Evolutionary conservation across 1,140 invertebrate species (phyloP), one percentile per base, ranked within the genome.

Genomic region (Drosophila navojoa): DNA sequence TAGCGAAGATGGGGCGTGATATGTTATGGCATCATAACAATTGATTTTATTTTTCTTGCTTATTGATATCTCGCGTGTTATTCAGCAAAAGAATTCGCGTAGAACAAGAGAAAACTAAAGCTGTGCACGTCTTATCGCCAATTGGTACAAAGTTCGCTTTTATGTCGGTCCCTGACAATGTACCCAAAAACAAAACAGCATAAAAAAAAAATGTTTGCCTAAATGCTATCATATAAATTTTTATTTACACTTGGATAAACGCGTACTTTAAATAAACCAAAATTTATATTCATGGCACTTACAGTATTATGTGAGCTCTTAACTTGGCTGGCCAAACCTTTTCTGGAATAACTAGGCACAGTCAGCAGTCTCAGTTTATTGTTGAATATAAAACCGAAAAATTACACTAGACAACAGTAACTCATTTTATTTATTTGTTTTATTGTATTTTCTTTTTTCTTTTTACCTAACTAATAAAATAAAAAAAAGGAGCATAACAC

Each of bases 11-110:
- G 60, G 64, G 68, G 66, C 67, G 71, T 73, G 80, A 84, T 79
- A 72, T 84, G 80, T 84, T 84, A 84, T 85, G 71, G 81, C 77
- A 72, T 80, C 81, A 77, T 85, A 85, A 85, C 81, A 85, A 85
- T 85, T 85, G 70, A 85, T 85, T 85, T 85, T 80, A 85, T 85
- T 85, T 71, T 70, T 52, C 49, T 42, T 60, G 64, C 71, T 85
- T 85, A 85, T 85, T 85, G 81, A 85, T 85, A 85, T 77, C 74
- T 77, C 74, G 76, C 68, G 72, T 71, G 76, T 70, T 71, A 79
- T 71, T 72, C 59, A 15, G 47, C 10, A 19, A 54, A 38, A 6
- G 6, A 42, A 62, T 49, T 38, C 35, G 35, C 32, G 35, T 19
- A 52, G 9, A n/a, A 19, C n/a, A 22, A 35, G 27, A 29, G 27